Percentiles rank a stretch among this genome's conserved stretches.
phyloP scores from a whole-genome alignment of 1,140 invertebrate species.

The Panagrolaimus sp. region DNA sequence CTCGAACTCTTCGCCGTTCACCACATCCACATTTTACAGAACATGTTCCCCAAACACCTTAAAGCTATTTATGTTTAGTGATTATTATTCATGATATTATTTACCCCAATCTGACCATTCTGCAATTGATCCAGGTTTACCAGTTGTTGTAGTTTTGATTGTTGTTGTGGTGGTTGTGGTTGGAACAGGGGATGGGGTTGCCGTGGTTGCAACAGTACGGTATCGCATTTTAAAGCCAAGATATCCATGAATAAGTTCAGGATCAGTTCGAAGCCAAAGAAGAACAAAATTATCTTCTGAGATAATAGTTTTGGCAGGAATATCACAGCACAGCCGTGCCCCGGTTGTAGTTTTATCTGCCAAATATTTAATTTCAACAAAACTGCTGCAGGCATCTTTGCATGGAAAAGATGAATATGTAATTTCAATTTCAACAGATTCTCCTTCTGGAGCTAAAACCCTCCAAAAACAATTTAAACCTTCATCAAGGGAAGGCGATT shows the following conservation, averaged over 20 bases:
- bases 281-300: conserved; percentile 52
- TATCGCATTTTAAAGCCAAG: conserved; percentile 46
- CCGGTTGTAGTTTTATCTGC: conserved; percentile 47
- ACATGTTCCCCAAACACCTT: conserved; percentile 38
- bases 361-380: conserved; percentile 50
- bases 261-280: conserved; percentile 34
- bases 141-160: conserved; percentile 18
- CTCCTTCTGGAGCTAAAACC: conserved; percentile 41
- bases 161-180: conserved; percentile 29
- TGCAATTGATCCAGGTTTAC: not conserved
- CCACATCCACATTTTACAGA: conserved; percentile 51
- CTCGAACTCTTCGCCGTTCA: conserved; percentile 40
- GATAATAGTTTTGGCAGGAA: conserved; percentile 32
- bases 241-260: conserved; percentile 36
- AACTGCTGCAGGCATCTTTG: conserved; percentile 47
- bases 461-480: conserved; percentile 46
- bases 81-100: no score
- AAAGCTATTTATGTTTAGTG: conserved; percentile 48
- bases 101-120: conserved; percentile 18
- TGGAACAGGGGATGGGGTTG: not conserved
- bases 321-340: conserved; percentile 51
- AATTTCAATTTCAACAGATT: conserved; percentile 43
- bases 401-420: conserved; percentile 47
- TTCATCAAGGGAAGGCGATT: conserved; percentile 23
- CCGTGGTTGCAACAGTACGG: conserved; percentile 26